phyloP scores from a whole-genome alignment of 1,140 invertebrate genomes.

The Atta texana region DNA sequence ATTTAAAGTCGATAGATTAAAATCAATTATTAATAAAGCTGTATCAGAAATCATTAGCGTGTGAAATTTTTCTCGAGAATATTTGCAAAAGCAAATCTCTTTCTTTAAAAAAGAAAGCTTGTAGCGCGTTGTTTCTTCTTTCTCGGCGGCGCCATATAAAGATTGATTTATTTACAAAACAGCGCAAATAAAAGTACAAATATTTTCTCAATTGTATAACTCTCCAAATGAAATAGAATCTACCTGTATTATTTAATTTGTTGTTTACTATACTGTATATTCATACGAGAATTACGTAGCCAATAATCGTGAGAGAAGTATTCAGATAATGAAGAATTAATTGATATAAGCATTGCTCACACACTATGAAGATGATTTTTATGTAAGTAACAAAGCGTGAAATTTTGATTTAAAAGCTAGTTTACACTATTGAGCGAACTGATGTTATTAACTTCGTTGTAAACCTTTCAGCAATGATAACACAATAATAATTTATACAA shows the following conservation, averaged over 20 bases:
- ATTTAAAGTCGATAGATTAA: not conserved
- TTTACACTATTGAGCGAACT: not conserved
- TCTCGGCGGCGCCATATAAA: not conserved
- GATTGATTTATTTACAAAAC: constrained; percentile 20
- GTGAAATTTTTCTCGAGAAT: not conserved
- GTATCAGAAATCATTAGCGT: not conserved
- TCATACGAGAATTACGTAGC: not conserved
- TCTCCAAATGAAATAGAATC: not conserved
- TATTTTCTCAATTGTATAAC: constrained; percentile 7
- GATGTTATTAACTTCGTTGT: not conserved
- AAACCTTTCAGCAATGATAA: not conserved
- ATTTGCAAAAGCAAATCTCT: not conserved
- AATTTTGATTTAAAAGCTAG: constrained; percentile 28
- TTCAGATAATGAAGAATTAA: not conserved
- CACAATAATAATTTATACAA: constrained; percentile 17
- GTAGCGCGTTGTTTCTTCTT: not conserved
- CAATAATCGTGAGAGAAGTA: constrained; percentile 3
- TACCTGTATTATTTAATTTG: not conserved
- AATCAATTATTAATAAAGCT: constrained; percentile 9
- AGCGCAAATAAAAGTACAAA: not conserved
- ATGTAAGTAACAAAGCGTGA: not conserved
- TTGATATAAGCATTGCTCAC: not conserved
- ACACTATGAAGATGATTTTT: not conserved
- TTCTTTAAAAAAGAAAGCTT: not conserved
- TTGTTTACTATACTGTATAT: not conserved